phyloP scores from a whole-genome alignment of 2,888 invertebrate genomes.

The Zonitis immaculata region DNA sequence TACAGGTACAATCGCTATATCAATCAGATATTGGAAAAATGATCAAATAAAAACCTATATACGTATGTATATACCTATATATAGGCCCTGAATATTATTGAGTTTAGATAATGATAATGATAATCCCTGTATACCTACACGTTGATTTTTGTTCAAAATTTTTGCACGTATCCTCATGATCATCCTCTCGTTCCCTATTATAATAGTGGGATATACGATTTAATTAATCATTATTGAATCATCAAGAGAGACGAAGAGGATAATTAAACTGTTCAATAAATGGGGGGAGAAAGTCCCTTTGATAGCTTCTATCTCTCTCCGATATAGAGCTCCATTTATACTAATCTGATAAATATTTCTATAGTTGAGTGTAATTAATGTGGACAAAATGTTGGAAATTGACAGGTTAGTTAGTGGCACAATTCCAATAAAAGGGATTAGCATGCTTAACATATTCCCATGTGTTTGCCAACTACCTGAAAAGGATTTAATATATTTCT shows the following conservation, averaged over 20 bases:
- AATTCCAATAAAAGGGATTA: conserved; percentile 1
- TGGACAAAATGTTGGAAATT: conserved; percentile 10
- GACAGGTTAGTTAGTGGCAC: conserved; percentile 5
- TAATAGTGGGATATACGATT: not conserved
- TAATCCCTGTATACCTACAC: not conserved
- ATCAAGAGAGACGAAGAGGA: not conserved
- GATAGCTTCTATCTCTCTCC: not conserved
- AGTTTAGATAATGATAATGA: not conserved
- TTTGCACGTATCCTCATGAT: not conserved
- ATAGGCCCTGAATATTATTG: not conserved
- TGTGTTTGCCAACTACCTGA: not conserved
- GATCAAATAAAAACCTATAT: too few species aligned
- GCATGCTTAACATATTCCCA: not conserved
- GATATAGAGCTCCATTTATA: conserved; percentile 15
- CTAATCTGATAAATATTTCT: conserved; percentile 14
- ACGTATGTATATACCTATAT: too few species aligned
- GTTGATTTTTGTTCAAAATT: not conserved
- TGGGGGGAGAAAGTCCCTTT: not conserved
- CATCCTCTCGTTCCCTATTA: too few species aligned
- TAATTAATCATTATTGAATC: not conserved
- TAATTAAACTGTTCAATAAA: not conserved
- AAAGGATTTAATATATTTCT: not conserved
- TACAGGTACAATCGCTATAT: not conserved
- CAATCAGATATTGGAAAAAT: conserved; percentile 1
- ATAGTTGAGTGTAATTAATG: conserved; percentile 12